These are phyloP conservation scores for Amphipyra berbera DNA, from an alignment of 2,888 invertebrate species.

Conservation along the genomic window DNA sequence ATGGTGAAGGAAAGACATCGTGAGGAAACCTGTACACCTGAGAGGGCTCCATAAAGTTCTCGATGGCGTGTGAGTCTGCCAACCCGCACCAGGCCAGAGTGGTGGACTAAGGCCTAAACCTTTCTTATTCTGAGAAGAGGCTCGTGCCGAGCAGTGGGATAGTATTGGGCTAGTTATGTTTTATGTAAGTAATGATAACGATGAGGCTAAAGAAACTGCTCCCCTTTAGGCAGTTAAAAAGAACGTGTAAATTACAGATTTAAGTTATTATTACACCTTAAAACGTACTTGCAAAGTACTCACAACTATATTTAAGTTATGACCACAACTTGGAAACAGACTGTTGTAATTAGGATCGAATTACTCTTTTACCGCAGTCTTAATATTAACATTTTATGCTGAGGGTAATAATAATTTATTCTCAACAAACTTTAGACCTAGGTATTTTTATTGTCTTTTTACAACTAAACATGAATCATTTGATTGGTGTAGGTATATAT, in stretches of 20 bases:
- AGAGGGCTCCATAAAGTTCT: too few relatives aligned
- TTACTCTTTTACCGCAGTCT: not conserved
- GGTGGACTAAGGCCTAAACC: too few relatives aligned
- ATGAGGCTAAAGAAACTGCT: not conserved
- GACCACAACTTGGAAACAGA: not conserved
- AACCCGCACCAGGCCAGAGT: too few relatives aligned
- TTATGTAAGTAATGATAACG: too few relatives aligned
- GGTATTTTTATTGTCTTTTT: not conserved
- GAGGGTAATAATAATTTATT: slow-evolving; percentile 4
- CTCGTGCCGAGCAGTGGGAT: too few relatives aligned
- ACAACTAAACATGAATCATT: too few relatives aligned
- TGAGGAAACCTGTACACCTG: too few relatives aligned
- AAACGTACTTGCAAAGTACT: slow-evolving; percentile 1
- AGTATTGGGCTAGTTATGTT: too few relatives aligned
- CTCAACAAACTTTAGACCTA: not conserved
- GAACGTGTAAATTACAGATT: not conserved
- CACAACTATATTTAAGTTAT: slow-evolving; percentile 3
- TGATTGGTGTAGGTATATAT: too few relatives aligned
- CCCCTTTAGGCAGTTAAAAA: not conserved
- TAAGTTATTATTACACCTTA: slow-evolving; percentile 2
- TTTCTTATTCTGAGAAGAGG: too few relatives aligned
- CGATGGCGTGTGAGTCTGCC: too few relatives aligned
- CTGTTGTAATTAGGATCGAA: not conserved
- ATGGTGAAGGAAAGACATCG: too few relatives aligned
- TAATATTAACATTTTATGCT: not conserved